These are phyloP conservation scores for Holothuria scabra DNA, from an alignment of 53 echinoderm and acorn worm genomes.

Conservation along the genomic window DNA sequence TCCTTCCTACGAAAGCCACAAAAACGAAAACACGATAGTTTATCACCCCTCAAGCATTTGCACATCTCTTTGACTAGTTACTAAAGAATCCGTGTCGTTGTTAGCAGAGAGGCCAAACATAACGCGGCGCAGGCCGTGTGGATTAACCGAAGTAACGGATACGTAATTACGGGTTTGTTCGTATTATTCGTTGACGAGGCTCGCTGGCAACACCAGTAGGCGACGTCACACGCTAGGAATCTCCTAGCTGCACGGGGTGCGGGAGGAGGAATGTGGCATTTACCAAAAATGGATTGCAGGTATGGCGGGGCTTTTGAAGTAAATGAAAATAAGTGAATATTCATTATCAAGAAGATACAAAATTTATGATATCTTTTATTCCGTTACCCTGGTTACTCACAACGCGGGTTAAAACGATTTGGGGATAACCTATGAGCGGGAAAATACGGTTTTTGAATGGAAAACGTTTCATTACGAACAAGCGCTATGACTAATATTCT, in stretches of 20 bases:
- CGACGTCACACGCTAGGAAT: constrained; percentile 40
- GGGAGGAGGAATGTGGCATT: constrained; percentile 24
- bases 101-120: no score
- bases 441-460: no score
- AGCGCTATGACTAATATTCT: no score
- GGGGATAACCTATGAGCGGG: no score
- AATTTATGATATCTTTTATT: constrained; percentile 7
- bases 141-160: not conserved
- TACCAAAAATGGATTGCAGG: constrained; percentile 48
- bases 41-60: constrained; percentile 10
- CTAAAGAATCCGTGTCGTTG: constrained; percentile 6
- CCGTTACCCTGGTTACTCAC: no score
- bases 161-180: not conserved
- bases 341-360: not conserved
- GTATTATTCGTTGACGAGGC: not conserved
- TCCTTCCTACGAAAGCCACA: constrained; percentile 11
- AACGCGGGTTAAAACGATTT: no score
- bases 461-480: no score
- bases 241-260: not conserved
- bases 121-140: not conserved
- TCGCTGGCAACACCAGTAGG: not conserved
- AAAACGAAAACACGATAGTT: not conserved
- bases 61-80: not conserved
- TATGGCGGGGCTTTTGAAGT: constrained; percentile 47
- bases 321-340: constrained; percentile 15